Evolutionary conservation across 1,140 invertebrate genomes (phyloP).

Genomic region (Trichomalopsis sarcophagae): DNA sequence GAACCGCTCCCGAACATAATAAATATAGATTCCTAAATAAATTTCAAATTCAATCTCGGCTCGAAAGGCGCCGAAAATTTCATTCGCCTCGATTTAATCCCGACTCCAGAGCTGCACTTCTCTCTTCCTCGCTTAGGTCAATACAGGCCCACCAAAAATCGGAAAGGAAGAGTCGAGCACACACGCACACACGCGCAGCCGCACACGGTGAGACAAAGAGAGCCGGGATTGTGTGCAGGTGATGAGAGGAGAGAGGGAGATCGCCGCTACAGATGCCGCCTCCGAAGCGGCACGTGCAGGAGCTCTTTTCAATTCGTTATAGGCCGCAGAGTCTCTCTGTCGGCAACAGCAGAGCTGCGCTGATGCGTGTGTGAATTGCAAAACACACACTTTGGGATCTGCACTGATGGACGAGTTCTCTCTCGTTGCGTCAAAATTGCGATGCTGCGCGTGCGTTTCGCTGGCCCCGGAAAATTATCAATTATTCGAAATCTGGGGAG

Average conservation of each 20-base stretch:
- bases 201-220: background rate
- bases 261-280: conserved; percentile 55
- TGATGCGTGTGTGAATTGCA: background rate
- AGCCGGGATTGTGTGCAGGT: background rate
- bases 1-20: conserved; percentile 11
- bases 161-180: too few relatives aligned
- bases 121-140: too few relatives aligned
- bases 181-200: too few relatives aligned
- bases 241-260: conserved; percentile 38
- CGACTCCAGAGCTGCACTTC: too few relatives aligned
- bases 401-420: background rate
- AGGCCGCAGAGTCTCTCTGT: conserved; percentile 22
- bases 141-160: too few relatives aligned
- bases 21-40: background rate
- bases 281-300: conserved; percentile 12
- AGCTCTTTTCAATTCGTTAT: conserved; percentile 48
- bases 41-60: background rate
- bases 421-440: conserved; percentile 43
- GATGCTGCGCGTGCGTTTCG: background rate
- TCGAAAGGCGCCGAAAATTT: background rate
- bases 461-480: background rate
- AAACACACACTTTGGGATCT: background rate
- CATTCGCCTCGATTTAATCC: background rate
- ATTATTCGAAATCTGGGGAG: background rate
- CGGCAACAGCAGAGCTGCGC: background rate